These are phyloP conservation scores for Hylaeus anthracinus DNA, from an alignment of 1,140 invertebrate species.

Conservation along the genomic window DNA sequence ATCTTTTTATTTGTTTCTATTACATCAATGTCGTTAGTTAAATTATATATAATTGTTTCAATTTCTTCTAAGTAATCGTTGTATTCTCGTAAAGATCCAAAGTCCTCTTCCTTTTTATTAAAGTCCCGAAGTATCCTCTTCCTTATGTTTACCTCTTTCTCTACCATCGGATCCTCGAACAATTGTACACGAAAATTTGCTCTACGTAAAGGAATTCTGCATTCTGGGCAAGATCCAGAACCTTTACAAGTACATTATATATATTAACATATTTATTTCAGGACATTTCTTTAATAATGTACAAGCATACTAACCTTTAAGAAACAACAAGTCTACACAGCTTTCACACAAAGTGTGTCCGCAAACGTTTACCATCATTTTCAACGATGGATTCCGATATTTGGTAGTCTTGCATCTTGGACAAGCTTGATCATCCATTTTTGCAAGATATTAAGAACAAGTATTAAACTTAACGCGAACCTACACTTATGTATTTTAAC, in stretches of 20 bases:
- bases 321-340: conserved; percentile 96
- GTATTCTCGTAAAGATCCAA: conserved; percentile 89
- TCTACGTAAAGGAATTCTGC: conserved; percentile 91
- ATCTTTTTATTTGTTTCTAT: conserved; percentile 94
- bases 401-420: conserved; percentile 99
- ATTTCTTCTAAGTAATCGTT: conserved; percentile 97
- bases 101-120: conserved; percentile 96
- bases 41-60: conserved; percentile 95
- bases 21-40: conserved; percentile 95
- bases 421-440: conserved; percentile 95
- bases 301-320: conserved; percentile 87
- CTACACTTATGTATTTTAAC: not conserved
- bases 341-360: conserved; percentile 98
- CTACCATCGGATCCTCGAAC: conserved; percentile 97
- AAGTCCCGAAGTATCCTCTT: conserved; percentile 94
- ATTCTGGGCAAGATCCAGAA: conserved; percentile 95
- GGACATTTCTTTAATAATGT: not conserved
- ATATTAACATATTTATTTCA: not conserved
- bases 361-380: conserved; percentile 99
- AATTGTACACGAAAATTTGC: conserved; percentile 96
- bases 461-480: conserved; percentile 2
- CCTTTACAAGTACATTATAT: conserved; percentile 82
- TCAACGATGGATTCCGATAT: conserved; percentile 97
- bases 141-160: conserved; percentile 98
- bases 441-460: conserved; percentile 22